Conservation (phyloP, 2,888 invertebrate genomes). For the Noctua pronuba region DNA sequence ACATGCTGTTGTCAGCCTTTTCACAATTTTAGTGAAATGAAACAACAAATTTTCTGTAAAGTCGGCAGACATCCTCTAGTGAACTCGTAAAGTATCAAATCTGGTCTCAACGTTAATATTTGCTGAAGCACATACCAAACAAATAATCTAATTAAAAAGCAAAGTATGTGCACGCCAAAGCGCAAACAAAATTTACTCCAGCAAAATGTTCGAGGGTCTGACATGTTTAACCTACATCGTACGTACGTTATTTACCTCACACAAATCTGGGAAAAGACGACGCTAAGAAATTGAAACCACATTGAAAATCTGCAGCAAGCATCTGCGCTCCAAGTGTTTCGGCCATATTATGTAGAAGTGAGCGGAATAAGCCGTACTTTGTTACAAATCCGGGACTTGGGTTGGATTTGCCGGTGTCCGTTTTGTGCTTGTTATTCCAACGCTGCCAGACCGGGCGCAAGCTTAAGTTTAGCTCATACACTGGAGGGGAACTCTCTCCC, state of each 20-base stretch:
- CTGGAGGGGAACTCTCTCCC: constrained; percentile 58
- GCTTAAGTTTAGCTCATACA: constrained; percentile 74
- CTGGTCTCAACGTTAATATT: constrained; percentile 4
- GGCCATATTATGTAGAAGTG: constrained; percentile 83
- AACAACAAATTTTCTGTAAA: constrained; percentile 14
- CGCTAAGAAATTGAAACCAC: constrained; percentile 78
- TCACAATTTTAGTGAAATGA: constrained; percentile 27
- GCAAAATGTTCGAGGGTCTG: constrained; percentile 45
- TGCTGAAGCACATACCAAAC: constrained; percentile 22
- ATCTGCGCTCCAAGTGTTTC: constrained; percentile 80
- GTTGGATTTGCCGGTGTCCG: constrained; percentile 86
- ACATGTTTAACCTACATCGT: constrained; percentile 55
- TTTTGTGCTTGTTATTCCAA: constrained; percentile 86
- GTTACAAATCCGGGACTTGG: constrained; percentile 86
- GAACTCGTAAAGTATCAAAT: background rate
- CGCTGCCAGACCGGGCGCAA: constrained; percentile 75
- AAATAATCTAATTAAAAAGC: constrained; percentile 51
- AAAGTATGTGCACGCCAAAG: constrained; percentile 31
- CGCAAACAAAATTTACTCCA: constrained; percentile 49
- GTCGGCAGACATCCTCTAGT: background rate
- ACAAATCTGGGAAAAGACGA: constrained; percentile 66
- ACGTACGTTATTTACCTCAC: constrained; percentile 60
- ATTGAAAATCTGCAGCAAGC: constrained; percentile 81
- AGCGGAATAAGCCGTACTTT: constrained; percentile 84
- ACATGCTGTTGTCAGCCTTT: constrained; percentile 29